phyloP scores from a whole-genome alignment of 1,140 invertebrate species.

The Cherax destructor region DNA sequence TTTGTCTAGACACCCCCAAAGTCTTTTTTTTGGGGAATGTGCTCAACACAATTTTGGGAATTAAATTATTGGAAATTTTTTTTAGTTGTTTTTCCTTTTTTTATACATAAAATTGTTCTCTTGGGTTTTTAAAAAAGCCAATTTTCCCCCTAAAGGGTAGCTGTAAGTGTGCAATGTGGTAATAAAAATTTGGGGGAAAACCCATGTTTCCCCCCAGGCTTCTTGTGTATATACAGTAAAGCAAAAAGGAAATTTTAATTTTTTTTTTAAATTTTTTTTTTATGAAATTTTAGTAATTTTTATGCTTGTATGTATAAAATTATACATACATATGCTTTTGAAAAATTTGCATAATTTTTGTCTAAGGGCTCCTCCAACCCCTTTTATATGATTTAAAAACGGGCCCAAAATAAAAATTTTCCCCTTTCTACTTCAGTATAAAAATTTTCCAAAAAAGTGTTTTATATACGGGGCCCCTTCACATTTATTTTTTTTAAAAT shows the following conservation, averaged over 20 bases:
- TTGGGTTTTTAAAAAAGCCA: slow-evolving; percentile 6
- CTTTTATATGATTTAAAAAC: background rate
- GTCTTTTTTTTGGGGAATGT: background rate
- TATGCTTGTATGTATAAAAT: background rate
- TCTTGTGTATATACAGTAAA: slow-evolving; percentile 11
- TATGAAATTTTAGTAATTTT: background rate
- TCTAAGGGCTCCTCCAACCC: background rate
- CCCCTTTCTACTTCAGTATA: background rate
- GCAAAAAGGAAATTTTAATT: too few relatives aligned
- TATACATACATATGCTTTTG: background rate
- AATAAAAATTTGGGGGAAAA: slow-evolving; percentile 1
- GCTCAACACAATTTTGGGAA: background rate
- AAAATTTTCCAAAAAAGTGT: slow-evolving; percentile 17
- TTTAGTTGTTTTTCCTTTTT: background rate
- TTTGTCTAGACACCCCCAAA: background rate
- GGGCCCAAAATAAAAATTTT: background rate
- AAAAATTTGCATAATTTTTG: background rate
- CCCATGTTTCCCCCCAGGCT: slow-evolving; percentile 16
- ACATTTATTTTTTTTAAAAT: slow-evolving; percentile 14
- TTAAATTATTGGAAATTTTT: background rate
- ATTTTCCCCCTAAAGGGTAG: slow-evolving; percentile 39
- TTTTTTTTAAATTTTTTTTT: background rate
- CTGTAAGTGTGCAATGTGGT: slow-evolving; percentile 12
- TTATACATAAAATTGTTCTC: background rate
- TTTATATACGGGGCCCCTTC: slow-evolving; percentile 45